Evolutionary conservation across 2,888 invertebrate genomes (phyloP).

Genomic region (Elysia crispata): DNA sequence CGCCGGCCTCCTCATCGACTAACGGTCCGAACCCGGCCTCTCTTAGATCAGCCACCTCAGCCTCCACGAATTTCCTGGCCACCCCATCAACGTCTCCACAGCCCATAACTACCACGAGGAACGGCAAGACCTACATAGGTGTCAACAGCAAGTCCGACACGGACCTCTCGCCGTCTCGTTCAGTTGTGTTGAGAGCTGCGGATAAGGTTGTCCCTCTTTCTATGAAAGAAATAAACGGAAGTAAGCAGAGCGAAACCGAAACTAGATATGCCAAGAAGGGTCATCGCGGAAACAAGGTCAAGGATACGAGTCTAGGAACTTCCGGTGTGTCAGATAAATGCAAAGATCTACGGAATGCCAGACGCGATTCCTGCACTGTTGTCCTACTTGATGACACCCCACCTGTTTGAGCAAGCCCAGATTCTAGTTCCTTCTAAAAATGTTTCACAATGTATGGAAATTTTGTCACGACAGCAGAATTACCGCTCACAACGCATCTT

Average conservation of each 20-base stretch:
- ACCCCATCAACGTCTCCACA: neutral
- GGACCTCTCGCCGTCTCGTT: neutral
- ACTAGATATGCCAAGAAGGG: neutral
- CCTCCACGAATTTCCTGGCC: neutral
- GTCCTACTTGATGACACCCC: no score
- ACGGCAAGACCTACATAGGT: conserved; percentile 34
- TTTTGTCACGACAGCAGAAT: no score
- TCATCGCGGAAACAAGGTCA: neutral
- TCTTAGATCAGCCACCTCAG: neutral
- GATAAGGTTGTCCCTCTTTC: neutral
- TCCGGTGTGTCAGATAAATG: neutral
- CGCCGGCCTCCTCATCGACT: neutral
- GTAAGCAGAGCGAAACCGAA: neutral
- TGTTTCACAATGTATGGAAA: no score
- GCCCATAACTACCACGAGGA: conserved; percentile 24
- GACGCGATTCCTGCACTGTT: no score
- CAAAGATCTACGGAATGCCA: no score
- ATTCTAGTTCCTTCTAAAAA: no score
- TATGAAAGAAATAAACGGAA: neutral
- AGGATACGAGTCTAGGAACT: neutral
- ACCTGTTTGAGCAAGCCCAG: no score
- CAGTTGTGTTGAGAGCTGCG: no score
- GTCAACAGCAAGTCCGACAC: conserved; percentile 20
- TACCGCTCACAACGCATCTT: no score
- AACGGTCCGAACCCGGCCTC: neutral